Percentiles rank a stretch among this genome's conserved stretches.
These are phyloP conservation scores for Alouatta palliata DNA, from an alignment of 2,113 vertebrate species.

Conservation along the genomic window DNA sequence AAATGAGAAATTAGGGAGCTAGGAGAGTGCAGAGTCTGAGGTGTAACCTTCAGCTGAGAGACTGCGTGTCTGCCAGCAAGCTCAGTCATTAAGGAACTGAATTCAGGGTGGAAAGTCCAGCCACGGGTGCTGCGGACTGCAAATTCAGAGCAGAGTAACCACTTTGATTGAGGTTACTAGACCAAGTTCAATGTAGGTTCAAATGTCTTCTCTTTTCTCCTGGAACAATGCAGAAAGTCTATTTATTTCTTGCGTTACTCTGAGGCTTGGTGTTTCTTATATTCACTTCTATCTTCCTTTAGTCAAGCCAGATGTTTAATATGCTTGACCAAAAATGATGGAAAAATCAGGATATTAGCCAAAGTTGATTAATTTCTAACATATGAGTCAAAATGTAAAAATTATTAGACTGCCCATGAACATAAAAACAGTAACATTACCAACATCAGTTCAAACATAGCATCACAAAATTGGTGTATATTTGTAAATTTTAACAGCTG, in stretches of 20 bases:
- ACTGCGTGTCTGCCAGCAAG: background rate
- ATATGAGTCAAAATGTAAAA: background rate
- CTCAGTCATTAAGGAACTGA: background rate
- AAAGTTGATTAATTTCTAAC: slow-evolving; percentile 24
- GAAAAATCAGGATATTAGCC: slow-evolving; percentile 10
- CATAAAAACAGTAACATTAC: slow-evolving; percentile 19
- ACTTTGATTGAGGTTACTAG: background rate
- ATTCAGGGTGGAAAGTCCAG: background rate
- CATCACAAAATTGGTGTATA: background rate
- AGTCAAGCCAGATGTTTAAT: slow-evolving; percentile 5
- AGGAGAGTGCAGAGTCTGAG: background rate
- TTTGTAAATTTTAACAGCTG: slow-evolving; percentile 42
- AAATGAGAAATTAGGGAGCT: background rate
- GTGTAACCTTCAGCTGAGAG: background rate
- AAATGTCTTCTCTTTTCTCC: background rate
- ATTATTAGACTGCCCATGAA: background rate
- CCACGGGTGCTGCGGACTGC: background rate
- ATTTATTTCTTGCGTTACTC: background rate
- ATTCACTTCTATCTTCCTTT: slow-evolving; percentile 13
- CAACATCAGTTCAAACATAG: background rate
- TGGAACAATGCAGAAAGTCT: background rate
- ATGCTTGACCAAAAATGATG: background rate
- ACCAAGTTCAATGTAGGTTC: slow-evolving; percentile 29
- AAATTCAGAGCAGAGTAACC: background rate
- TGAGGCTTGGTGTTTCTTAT: background rate